Base-by-base conservation (phyloP, 2,888 invertebrate species). In the Thymelicus sylvestris region DNA sequence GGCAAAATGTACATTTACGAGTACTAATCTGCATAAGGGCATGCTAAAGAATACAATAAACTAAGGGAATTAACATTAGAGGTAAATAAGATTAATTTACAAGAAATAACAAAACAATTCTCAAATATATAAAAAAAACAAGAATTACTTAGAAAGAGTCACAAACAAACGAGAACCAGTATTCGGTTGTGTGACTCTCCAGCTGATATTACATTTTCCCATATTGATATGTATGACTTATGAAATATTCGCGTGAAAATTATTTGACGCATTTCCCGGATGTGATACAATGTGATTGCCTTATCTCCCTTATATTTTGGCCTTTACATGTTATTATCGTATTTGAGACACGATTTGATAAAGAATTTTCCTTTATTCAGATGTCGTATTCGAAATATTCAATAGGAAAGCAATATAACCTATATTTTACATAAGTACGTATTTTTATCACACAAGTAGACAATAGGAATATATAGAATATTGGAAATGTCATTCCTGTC, bases 251-350 rank as follows among this genome's bases (percentile, higher is more conserved):
- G 75, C 82, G 83, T 80, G 82, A 88, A 86, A 86, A 88, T 89
- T 84, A 89, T 88, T 80, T 79, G 82, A 77, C 80, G 80, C 80
- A 80, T 83, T 80, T 81, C 77, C 80, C 81, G 84, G 83, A 86
- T 85, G 83, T 84, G 83, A 83, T 86, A 86, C 86, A 86, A 86
- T 85, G 80, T 88, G 86, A 89, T 89, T 87, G 86, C 77, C 84
- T 86, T 85, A 85, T 87, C 83, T 85, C 81, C 81, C 80, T 82
- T 80, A 76, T 84, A 82, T 84, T 83, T 83, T 81, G 83, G 78
- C 86, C 83, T 86, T 85, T 85, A 86, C 87, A 85, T 83, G 83
- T 83, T 87, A 86, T 89, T 87, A 87, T 83, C 82, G 79, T 82
- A 81, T 84, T 84, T 60, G 81, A 83, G 83, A 85, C 82, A 82